Percentiles rank a stretch among this genome's conserved stretches.
These are phyloP conservation scores for Callorhinus ursinus DNA, from an alignment of 2,113 vertebrate genomes.

Conservation along the genomic window DNA sequence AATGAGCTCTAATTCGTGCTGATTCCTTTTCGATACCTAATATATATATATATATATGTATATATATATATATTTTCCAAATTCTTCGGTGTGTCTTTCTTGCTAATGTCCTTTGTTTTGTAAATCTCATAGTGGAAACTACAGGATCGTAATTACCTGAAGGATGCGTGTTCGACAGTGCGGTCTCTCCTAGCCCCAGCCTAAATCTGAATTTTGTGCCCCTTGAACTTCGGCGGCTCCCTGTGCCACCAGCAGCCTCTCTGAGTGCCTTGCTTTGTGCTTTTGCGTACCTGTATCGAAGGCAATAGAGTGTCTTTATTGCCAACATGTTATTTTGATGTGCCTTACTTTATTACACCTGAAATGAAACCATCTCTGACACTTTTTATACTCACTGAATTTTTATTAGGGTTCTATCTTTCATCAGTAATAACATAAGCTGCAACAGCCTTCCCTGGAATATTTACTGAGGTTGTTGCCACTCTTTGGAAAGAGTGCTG, in stretches of 20 bases:
- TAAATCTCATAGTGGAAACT: not conserved
- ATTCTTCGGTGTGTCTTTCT: not conserved
- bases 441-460: slow-evolving; percentile 35
- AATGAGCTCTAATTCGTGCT: not conserved
- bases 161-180: not conserved
- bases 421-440: slow-evolving; percentile 62
- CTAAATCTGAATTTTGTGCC: not conserved
- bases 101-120: not conserved
- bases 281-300: not conserved
- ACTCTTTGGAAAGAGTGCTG: slow-evolving; percentile 56
- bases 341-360: slow-evolving; percentile 55
- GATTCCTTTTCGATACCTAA: not conserved
- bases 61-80: no score
- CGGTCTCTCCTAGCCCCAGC: not conserved
- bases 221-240: not conserved
- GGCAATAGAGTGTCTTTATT: slow-evolving; percentile 55
- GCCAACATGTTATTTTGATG: slow-evolving; percentile 78
- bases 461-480: slow-evolving; percentile 54
- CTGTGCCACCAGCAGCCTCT: not conserved
- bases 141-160: not conserved
- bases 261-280: not conserved
- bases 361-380: slow-evolving; percentile 71
- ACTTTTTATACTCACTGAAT: slow-evolving; percentile 64
- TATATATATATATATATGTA: no score
- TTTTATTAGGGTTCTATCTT: slow-evolving; percentile 73